These are phyloP conservation scores for Rhamphomyia laevipes DNA, from an alignment of 2,888 invertebrate species.

Conservation along the genomic window DNA sequence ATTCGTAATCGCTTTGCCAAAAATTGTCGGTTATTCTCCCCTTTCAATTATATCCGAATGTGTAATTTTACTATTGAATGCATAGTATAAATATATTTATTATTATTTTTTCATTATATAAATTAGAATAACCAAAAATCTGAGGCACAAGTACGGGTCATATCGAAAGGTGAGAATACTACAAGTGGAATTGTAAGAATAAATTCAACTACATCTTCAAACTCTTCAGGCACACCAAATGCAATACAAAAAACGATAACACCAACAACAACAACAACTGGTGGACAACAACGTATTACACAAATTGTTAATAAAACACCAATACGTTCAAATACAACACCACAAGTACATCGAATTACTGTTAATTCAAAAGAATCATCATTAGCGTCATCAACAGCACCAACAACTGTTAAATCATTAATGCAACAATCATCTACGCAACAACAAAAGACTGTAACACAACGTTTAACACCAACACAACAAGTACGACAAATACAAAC, in stretches of 20 bases:
- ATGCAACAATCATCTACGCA: not conserved
- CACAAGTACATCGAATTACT: not conserved
- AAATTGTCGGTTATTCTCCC: too few relatives aligned
- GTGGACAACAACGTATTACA: too few relatives aligned
- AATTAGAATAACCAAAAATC: constrained; percentile 26
- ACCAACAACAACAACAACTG: not conserved
- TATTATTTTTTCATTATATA: too few relatives aligned
- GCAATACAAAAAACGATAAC: not conserved
- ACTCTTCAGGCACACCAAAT: not conserved
- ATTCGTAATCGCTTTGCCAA: too few relatives aligned
- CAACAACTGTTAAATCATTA: constrained; percentile 1
- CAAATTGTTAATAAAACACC: not conserved
- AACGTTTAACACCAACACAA: constrained; percentile 5
- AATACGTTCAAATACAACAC: not conserved
- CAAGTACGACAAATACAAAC: constrained; percentile 14
- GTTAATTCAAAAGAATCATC: not conserved
- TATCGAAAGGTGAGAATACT: constrained; percentile 30
- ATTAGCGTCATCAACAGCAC: constrained; percentile 1
- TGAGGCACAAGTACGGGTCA: constrained; percentile 34
- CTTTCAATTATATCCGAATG: too few relatives aligned
- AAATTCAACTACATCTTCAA: constrained; percentile 15
- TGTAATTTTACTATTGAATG: too few relatives aligned
- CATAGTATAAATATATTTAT: too few relatives aligned
- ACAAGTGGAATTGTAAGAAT: constrained; percentile 33
- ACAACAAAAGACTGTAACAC: not conserved